These are phyloP conservation scores for Lithobates pipiens DNA, from an alignment of 2,797 vertebrate species.

Conservation along the genomic window DNA sequence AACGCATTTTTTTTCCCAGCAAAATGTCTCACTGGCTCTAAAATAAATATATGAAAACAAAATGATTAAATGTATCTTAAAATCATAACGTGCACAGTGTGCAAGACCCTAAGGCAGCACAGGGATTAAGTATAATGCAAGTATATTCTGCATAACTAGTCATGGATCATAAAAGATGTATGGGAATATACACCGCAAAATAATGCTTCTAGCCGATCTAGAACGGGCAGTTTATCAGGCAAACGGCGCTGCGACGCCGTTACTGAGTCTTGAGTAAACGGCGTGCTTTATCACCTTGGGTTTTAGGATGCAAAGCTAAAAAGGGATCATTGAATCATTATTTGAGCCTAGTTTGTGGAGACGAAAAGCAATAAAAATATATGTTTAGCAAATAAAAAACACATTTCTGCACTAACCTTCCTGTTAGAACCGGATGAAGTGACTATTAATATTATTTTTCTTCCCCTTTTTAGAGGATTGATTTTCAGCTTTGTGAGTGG, in stretches of 20 bases:
- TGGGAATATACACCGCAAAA: conserved; percentile 29
- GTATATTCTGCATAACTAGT: conserved; percentile 68
- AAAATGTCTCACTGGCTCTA: not conserved
- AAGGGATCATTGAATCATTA: conserved; percentile 63
- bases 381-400: conserved; percentile 63
- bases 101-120: conserved; percentile 34
- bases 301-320: conserved; percentile 61
- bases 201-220: conserved; percentile 50
- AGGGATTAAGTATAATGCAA: conserved; percentile 36
- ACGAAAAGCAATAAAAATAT: conserved; percentile 63
- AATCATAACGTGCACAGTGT: conserved; percentile 63
- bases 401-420: conserved; percentile 63
- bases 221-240: conserved; percentile 44
- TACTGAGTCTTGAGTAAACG: conserved; percentile 59
- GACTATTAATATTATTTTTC: conserved; percentile 59
- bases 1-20: not conserved
- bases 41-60: not conserved
- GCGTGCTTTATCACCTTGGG: conserved; percentile 55
- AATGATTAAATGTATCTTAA: conserved; percentile 41
- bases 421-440: conserved; percentile 60
- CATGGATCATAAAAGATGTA: conserved; percentile 55
- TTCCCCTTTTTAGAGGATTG: conserved; percentile 44
- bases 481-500: conserved; percentile 45
- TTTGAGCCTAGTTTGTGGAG: conserved; percentile 60
- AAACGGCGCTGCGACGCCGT: conserved; percentile 50